Evolutionary conservation across 2,113 vertebrate species (phyloP).

Genomic region (Chrysochloris asiatica): DNA sequence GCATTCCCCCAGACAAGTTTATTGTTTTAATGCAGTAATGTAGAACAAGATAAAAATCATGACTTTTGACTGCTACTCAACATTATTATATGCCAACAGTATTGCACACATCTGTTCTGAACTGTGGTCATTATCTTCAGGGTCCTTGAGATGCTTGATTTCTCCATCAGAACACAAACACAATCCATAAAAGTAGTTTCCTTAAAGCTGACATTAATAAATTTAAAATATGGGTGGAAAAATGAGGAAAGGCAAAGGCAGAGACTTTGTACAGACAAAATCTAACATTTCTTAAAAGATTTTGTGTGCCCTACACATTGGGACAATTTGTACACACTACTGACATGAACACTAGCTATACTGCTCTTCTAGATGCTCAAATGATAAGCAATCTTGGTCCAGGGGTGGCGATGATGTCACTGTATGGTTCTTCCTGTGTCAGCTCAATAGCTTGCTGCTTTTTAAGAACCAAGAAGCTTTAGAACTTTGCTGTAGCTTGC

Average conservation of each 20-base stretch:
- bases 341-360: slow-evolving; percentile 78
- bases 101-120: slow-evolving; percentile 87
- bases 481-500: slow-evolving; percentile 99
- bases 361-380: slow-evolving; percentile 84
- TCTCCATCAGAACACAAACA: slow-evolving; percentile 80
- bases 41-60: slow-evolving; percentile 75
- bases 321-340: slow-evolving; percentile 80
- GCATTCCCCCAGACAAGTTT: slow-evolving; percentile 75
- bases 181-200: slow-evolving; percentile 81
- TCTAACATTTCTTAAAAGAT: slow-evolving; percentile 80
- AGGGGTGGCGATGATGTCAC: slow-evolving; percentile 96
- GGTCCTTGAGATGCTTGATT: slow-evolving; percentile 72
- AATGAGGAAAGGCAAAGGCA: slow-evolving; percentile 74
- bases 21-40: slow-evolving; percentile 73
- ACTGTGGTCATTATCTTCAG: slow-evolving; percentile 78
- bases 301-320: slow-evolving; percentile 82
- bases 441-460: slow-evolving; percentile 99
- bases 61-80: slow-evolving; percentile 78
- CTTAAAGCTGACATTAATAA: slow-evolving; percentile 82
- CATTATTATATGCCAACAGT: slow-evolving; percentile 83
- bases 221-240: slow-evolving; percentile 76
- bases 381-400: slow-evolving; percentile 97
- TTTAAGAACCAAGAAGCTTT: slow-evolving; percentile 99
- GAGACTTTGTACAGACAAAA: slow-evolving; percentile 87
- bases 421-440: slow-evolving; percentile 95